Evolutionary conservation across 2,888 invertebrate species (phyloP), one percentile per base, ranked within the genome.

Genomic region (Eupithecia subfuscata): DNA sequence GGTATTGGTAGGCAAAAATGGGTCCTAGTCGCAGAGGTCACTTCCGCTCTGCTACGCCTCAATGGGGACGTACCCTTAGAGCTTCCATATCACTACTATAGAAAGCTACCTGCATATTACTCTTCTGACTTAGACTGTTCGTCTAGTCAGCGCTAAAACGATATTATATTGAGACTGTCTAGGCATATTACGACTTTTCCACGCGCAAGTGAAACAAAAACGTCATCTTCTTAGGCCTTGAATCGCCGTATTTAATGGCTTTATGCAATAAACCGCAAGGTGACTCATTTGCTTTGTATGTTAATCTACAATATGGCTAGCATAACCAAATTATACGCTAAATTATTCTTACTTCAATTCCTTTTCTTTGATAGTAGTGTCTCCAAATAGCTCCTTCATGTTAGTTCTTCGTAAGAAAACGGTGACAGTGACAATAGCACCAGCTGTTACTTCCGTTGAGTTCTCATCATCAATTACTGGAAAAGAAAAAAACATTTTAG

Each of bases 391-490:
- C 60, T 96, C 96, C 81, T 96, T 97, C 97, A 99, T 97, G 85
- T 98, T 96, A 84, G 96, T 96, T 69, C 99, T 96, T 18, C 96
- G 95, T 74, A 99, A 93, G 52, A 96, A 97, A 4, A 99, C 99
- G 0, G 99, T 99, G 0, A 99, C 98, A 0, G 99, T 99, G 0
- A 99, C 99, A 82, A 99, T 98, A 30, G 99, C 99, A 65, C 99
- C 99, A 16, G 99, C 99, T 0, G 99, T 99, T 76, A 99, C 99
- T 74, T 98, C 98, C 60, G 97, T 98, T 2, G 99, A 98, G 88
- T 99, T 99, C 89, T 99, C 99, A 90, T 99, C 99, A 86, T 99
- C 99, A 87, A 99, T 97, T 68, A 99, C 99, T 98, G 89, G 71
- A 94, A 95, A 73, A 71, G 68, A n/a, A 52, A 43, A 65, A 64